phyloP scores from a whole-genome alignment of 2,113 vertebrate genomes.

The Sinocyclocheilus maitianheensis region DNA sequence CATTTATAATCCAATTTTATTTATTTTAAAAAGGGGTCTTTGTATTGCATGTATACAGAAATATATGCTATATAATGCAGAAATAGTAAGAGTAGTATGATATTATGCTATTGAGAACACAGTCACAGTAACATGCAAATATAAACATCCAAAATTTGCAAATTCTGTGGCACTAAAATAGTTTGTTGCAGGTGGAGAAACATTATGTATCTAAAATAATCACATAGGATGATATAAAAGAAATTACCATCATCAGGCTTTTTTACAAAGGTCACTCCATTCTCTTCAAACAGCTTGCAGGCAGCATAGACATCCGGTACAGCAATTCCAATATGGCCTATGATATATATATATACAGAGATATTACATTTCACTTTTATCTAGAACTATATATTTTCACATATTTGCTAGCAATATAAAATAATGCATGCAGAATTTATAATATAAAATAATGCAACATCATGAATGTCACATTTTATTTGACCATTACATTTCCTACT shows the following conservation, averaged over 20 bases:
- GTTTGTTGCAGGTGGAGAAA: background rate
- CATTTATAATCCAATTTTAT: background rate
- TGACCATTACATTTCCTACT: background rate
- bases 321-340: slow-evolving; percentile 95
- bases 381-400: background rate
- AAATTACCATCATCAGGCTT: slow-evolving; percentile 92
- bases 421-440: background rate
- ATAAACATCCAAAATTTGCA: background rate
- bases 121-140: background rate
- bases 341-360: background rate
- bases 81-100: background rate
- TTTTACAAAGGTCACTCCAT: slow-evolving; percentile 95
- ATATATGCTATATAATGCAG: background rate
- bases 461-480: background rate
- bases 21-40: background rate
- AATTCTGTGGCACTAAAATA: background rate
- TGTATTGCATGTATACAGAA: background rate
- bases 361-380: background rate
- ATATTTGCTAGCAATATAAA: background rate
- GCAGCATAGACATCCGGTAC: slow-evolving; percentile 91
- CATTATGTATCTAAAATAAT: background rate
- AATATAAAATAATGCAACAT: background rate
- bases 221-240: background rate
- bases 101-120: background rate
- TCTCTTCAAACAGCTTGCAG: slow-evolving; percentile 92